Conservation (phyloP, 2,888 invertebrate genomes). For the Cheilosia grossa region DNA sequence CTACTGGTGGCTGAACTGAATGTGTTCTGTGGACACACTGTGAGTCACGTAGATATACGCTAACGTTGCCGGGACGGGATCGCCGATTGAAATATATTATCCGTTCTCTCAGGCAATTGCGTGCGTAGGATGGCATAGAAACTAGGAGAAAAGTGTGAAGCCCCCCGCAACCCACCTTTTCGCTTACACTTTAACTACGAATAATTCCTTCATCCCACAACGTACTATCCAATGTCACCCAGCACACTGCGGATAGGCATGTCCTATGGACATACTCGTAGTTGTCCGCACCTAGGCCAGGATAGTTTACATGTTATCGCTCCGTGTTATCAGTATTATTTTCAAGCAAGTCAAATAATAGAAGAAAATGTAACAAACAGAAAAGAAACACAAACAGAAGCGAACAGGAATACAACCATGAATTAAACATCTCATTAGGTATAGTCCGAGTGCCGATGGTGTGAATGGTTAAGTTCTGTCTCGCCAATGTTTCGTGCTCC, state of each 20-base stretch:
- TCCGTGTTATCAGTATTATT: slow-evolving; percentile 14
- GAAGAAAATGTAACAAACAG: slow-evolving; percentile 13
- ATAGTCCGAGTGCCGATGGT: slow-evolving; percentile 40
- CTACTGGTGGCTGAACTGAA: slow-evolving; percentile 28
- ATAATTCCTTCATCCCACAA: slow-evolving; percentile 38
- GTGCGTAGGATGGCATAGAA: slow-evolving; percentile 57
- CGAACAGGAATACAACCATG: slow-evolving; percentile 26
- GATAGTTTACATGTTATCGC: slow-evolving; percentile 32
- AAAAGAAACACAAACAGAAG: not conserved
- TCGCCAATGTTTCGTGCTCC: slow-evolving; percentile 41
- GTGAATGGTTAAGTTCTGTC: slow-evolving; percentile 59
- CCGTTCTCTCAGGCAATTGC: slow-evolving; percentile 44
- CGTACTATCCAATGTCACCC: slow-evolving; percentile 16
- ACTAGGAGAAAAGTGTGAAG: slow-evolving; percentile 20
- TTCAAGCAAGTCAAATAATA: slow-evolving; percentile 14
- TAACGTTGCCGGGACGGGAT: slow-evolving; percentile 67
- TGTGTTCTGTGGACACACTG: slow-evolving; percentile 57
- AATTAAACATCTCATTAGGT: slow-evolving; percentile 49
- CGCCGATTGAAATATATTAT: slow-evolving; percentile 55
- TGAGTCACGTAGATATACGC: slow-evolving; percentile 67
- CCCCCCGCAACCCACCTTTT: slow-evolving; percentile 38
- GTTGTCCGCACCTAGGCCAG: slow-evolving; percentile 31
- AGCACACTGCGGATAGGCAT: slow-evolving; percentile 7
- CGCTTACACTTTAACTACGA: slow-evolving; percentile 48
- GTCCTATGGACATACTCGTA: slow-evolving; percentile 27